A percentile compares a stretch with the other conserved stretches of the same genome.
phyloP scores from a whole-genome alignment of 2,888 invertebrate genomes.

The Sinopyrophorus schimmeli region DNA sequence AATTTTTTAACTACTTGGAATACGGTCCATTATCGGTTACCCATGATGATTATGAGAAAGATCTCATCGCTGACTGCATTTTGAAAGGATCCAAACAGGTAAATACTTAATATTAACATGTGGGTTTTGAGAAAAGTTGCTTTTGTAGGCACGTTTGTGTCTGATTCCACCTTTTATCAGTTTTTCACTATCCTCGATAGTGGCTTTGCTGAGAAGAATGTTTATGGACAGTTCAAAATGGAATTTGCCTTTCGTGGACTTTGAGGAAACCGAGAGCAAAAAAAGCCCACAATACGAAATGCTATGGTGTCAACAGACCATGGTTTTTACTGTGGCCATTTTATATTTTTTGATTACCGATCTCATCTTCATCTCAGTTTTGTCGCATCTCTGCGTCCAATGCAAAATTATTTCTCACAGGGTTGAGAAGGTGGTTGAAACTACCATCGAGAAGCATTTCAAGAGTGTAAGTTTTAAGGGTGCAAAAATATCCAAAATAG shows the following conservation, averaged over 20 bases:
- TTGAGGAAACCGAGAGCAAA: constrained; percentile 1
- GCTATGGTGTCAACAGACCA: constrained; percentile 14
- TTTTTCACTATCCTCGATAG: constrained; percentile 1
- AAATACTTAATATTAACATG: not conserved
- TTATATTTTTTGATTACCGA: constrained; percentile 8
- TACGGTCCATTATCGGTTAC: not conserved
- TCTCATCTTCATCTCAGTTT: constrained; percentile 6
- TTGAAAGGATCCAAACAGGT: constrained; percentile 9
- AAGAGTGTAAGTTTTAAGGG: too few species aligned
- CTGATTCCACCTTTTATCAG: constrained; percentile 1
- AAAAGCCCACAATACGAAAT: not conserved
- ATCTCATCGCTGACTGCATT: constrained; percentile 2
- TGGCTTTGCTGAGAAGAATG: constrained; percentile 2
- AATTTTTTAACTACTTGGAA: constrained; percentile 2
- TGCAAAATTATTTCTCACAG: too few species aligned
- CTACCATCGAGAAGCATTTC: too few species aligned
- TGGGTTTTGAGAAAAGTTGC: too few species aligned
- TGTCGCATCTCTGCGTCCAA: constrained; percentile 13
- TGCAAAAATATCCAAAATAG: too few species aligned
- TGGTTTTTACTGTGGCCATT: constrained; percentile 7
- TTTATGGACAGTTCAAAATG: constrained; percentile 3
- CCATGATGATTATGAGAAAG: not conserved
- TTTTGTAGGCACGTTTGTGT: constrained; percentile 3
- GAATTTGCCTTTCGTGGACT: constrained; percentile 12
- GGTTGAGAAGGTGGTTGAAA: too few species aligned